Evolutionary conservation across 2,888 invertebrate genomes (phyloP), one percentile per base, ranked within the genome.

Genomic region (Xestoiulus laeticollis): DNA sequence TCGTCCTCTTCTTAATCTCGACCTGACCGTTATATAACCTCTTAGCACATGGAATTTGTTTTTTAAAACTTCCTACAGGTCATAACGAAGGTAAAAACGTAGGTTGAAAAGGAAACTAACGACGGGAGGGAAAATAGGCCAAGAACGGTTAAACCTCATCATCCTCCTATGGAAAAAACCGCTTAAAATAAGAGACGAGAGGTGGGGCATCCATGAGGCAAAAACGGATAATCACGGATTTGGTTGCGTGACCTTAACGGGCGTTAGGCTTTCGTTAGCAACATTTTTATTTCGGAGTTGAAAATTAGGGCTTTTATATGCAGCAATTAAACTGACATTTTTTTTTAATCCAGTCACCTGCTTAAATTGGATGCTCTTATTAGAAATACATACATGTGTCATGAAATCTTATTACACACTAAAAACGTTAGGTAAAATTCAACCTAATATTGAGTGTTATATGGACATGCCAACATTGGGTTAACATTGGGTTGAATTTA

Each of bases 11-110:
- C 78, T 78, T 78, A 78, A 78, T 78, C 26, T 30, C 78, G 78
- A 78, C 78, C 78, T 78, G 78, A 78, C 78, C 78, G 78, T 78
- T 78, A 78, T 78, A 78, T 78, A 78, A 78, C 78, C 78, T 78
- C 78, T 78, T 30, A 78, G 78, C 78, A 78, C 78, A 30, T 30
- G 78, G 78, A 78, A 78, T 78, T 78, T 78, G 78, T 78, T 78
- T 78, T 78, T 78, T 30, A 16, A 78, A 78, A 78, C 78, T 78
- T 78, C 78, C 22, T 78, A 22, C 78, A 78, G 78, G 78, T 78
- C 78, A 78, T 30, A 78, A 78, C 78, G 78, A 78, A 78, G 78
- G 78, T 78, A 78, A 78, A 78, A 78, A 78, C 78, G 78, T 78
- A 78, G 78, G 78, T 30, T 78, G 78, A 78, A 78, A 78, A 78